Percentiles rank a stretch among this genome's conserved stretches.
Conservation (phyloP, 2,113 vertebrate species). For the Falco punctatus region DNA sequence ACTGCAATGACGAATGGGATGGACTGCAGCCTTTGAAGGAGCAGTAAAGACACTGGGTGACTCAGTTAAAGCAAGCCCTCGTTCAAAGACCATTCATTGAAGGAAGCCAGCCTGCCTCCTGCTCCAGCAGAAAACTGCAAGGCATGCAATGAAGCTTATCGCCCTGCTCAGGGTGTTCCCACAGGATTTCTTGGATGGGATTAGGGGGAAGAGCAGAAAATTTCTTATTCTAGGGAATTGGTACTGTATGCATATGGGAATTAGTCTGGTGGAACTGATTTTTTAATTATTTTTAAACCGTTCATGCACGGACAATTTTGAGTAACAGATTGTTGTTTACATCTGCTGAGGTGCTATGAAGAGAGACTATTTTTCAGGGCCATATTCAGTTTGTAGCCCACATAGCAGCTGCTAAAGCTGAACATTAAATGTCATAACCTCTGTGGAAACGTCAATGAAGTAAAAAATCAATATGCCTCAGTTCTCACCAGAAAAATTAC, state of each 20-base stretch:
- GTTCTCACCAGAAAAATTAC: neutral
- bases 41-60: neutral
- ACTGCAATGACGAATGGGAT: neutral
- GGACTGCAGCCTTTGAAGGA: neutral
- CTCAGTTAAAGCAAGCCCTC: neutral
- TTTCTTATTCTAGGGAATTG: neutral
- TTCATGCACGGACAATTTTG: neutral
- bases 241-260: neutral
- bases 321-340: neutral
- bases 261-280: neutral
- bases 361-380: neutral
- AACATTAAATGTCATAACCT: slow-evolving; percentile 14
- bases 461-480: neutral
- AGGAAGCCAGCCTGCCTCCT: neutral
- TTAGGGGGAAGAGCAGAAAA: neutral
- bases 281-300: neutral
- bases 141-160: neutral
- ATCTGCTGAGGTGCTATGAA: neutral
- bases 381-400: neutral
- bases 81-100: neutral
- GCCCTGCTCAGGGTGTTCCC: neutral
- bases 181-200: neutral
- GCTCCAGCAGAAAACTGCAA: neutral
- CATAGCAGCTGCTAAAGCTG: neutral
- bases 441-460: neutral